phyloP scores from a whole-genome alignment of 1,140 invertebrate genomes.

The Chelonus insularis region DNA sequence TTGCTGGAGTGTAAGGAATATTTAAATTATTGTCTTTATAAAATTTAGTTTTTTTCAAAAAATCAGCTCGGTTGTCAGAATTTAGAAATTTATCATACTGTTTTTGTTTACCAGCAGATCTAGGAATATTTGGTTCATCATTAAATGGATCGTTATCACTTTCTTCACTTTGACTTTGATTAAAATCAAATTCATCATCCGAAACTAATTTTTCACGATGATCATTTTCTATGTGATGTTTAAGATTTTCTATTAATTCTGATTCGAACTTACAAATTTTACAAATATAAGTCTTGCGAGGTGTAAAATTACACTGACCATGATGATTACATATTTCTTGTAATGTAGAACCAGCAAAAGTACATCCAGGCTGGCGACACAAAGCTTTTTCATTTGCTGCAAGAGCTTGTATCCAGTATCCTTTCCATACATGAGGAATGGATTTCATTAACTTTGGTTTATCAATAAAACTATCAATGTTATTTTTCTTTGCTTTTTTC shows the following conservation, averaged over 20 bases:
- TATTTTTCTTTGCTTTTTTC: conserved; percentile 19
- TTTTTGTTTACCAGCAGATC: neutral
- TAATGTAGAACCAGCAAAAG: conserved; percentile 32
- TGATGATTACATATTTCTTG: conserved; percentile 47
- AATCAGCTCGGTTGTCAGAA: conserved; percentile 18
- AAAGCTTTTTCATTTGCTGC: conserved; percentile 22
- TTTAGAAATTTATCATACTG: neutral
- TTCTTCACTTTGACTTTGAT: conserved; percentile 14
- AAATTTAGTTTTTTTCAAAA: conserved; percentile 28
- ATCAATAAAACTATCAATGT: conserved; percentile 34
- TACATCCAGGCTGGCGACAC: conserved; percentile 47
- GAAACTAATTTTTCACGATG: conserved; percentile 34
- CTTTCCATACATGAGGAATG: conserved; percentile 40
- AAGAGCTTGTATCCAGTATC: conserved; percentile 44
- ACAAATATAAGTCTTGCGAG: conserved; percentile 39
- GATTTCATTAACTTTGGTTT: conserved; percentile 35
- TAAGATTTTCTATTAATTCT: conserved; percentile 34
- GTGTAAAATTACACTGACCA: conserved; percentile 44
- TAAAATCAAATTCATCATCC: conserved; percentile 32
- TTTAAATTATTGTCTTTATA: conserved; percentile 5
- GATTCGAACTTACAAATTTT: conserved; percentile 47
- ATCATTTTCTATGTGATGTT: conserved; percentile 38
- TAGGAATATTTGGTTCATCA: too few relatives aligned
- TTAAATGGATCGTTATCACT: too few relatives aligned
- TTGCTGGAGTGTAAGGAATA: conserved; percentile 32